A percentile compares a stretch with the other conserved stretches of the same genome.
Evolutionary conservation across 2,113 vertebrate species (phyloP).

Genomic region (Reinhardtius hippoglossoides): DNA sequence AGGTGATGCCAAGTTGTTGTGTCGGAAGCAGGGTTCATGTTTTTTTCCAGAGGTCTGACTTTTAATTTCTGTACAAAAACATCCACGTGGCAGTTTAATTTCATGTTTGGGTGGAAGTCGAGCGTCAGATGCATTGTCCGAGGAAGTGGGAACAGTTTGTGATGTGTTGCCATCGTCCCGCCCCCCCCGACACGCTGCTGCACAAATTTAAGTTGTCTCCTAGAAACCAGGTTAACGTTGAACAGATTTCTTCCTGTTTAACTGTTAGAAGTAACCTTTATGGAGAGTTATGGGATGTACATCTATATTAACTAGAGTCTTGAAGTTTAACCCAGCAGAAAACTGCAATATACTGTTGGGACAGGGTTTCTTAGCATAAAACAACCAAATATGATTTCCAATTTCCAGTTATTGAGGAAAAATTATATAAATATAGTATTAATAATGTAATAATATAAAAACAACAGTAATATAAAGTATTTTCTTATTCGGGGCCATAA

Average conservation of each 20-base stretch:
- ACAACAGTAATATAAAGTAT: not conserved
- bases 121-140: not conserved
- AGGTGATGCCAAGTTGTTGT: not conserved
- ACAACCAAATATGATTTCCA: too few relatives aligned
- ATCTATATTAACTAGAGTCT: not conserved
- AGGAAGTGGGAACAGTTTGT: not conserved
- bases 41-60: not conserved
- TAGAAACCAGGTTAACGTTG: too few relatives aligned
- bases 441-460: not conserved
- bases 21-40: not conserved
- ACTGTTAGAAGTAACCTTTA: not conserved
- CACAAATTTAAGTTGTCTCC: too few relatives aligned
- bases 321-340: not conserved
- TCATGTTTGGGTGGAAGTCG: not conserved
- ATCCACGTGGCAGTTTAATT: too few relatives aligned
- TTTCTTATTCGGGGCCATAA: too few relatives aligned
- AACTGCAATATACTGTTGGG: too few relatives aligned
- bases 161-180: too few relatives aligned
- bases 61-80: not conserved
- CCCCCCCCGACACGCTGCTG: too few relatives aligned
- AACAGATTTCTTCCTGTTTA: too few relatives aligned
- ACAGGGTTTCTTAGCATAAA: too few relatives aligned
- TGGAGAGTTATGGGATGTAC: not conserved
- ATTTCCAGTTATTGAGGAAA: too few relatives aligned
- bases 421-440: not conserved